Percentiles rank a stretch among this genome's conserved stretches.
Conservation (phyloP, 64 coral and sea anemone genomes). For the Anthopleura sola region DNA sequence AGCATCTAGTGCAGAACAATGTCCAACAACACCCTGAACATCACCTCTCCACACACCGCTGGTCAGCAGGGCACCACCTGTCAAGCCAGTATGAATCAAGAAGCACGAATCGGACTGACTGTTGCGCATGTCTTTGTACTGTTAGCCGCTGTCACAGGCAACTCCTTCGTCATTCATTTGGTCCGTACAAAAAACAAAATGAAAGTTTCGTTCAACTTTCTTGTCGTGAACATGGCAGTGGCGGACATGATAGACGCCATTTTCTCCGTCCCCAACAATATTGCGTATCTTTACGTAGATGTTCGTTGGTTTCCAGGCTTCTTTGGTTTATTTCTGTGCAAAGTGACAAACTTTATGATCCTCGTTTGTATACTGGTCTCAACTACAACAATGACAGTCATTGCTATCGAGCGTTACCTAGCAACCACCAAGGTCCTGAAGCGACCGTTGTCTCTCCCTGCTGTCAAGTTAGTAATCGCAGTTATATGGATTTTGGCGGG, state of each 20-base stretch:
- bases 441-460: constrained; percentile 36
- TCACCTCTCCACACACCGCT: not conserved
- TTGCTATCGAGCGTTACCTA: constrained; percentile 78
- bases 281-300: constrained; percentile 12
- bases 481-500: constrained; percentile 52
- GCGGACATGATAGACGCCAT: constrained; percentile 60
- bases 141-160: constrained; percentile 14
- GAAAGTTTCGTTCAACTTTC: constrained; percentile 65
- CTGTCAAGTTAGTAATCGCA: constrained; percentile 49
- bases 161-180: constrained; percentile 30
- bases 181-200: constrained; percentile 24
- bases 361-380: constrained; percentile 59
- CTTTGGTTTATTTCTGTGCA: constrained; percentile 52
- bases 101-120: constrained; percentile 1
- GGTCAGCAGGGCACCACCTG: not conserved
- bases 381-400: constrained; percentile 68
- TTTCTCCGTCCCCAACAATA: constrained; percentile 25
- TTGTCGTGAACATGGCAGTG: constrained; percentile 67
- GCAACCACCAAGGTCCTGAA: constrained; percentile 48
- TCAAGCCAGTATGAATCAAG: not conserved
- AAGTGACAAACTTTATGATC: constrained; percentile 51
- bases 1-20: not conserved
- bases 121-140: constrained; percentile 17
- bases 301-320: constrained; percentile 56
- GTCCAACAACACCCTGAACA: not conserved